Evolutionary conservation across 2,113 vertebrate genomes (phyloP).

Genomic region (Trachemys scripta): DNA sequence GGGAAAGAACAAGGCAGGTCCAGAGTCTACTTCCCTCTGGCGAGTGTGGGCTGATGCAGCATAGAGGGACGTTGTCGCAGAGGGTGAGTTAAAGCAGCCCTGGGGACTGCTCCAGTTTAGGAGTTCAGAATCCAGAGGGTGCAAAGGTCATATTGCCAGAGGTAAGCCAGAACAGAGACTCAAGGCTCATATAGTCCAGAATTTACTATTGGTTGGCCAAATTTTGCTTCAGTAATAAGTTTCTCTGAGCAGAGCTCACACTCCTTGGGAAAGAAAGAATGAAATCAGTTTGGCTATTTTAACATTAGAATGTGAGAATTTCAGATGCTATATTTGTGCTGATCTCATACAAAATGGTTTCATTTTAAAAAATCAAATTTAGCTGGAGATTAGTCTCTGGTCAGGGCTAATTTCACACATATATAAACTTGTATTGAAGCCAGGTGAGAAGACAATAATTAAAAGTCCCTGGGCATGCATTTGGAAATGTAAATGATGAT

Average conservation of each 20-base stretch:
- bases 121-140: too few species aligned
- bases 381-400: not conserved
- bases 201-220: too few species aligned
- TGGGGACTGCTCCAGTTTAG: not conserved
- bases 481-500: slow-evolving; percentile 26
- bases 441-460: not conserved
- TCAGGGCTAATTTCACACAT: slow-evolving; percentile 4
- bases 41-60: not conserved
- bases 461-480: not conserved
- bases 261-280: not conserved
- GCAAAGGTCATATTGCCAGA: too few species aligned
- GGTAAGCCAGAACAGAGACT: too few species aligned
- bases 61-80: not conserved
- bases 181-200: too few species aligned
- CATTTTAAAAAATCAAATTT: slow-evolving; percentile 11
- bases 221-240: not conserved
- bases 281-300: not conserved
- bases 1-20: not conserved
- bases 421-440: not conserved
- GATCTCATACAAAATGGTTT: not conserved
- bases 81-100: not conserved
- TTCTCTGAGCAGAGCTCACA: not conserved
- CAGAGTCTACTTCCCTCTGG: not conserved
- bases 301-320: not conserved
- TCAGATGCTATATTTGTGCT: not conserved